Conservation (phyloP, 1,140 invertebrate species). For the Drosophila ogumai region DNA sequence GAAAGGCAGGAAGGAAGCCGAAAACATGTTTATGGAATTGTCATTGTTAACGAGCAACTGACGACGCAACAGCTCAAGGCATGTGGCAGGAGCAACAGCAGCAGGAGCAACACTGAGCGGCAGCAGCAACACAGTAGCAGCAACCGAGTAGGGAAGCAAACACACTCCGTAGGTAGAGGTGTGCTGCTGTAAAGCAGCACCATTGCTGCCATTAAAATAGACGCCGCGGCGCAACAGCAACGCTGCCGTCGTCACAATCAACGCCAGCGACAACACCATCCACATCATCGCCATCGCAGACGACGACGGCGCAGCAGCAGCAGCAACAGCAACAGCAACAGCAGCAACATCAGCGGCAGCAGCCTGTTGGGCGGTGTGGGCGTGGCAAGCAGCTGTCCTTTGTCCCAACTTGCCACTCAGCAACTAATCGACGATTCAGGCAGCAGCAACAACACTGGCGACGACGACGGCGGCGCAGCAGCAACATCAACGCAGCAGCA, state of each 20-base stretch:
- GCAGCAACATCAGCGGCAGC: slow-evolving; percentile 25
- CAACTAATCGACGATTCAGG: slow-evolving; percentile 45
- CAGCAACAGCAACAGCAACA: slow-evolving; percentile 19
- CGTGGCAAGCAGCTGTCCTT: slow-evolving; percentile 49
- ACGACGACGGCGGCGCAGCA: slow-evolving; percentile 41
- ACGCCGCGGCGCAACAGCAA: slow-evolving; percentile 80
- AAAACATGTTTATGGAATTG: slow-evolving; percentile 71
- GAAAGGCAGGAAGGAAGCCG: slow-evolving; percentile 47
- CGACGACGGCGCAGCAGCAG: slow-evolving; percentile 69
- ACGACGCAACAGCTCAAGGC: slow-evolving; percentile 39
- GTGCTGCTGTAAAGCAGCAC: slow-evolving; percentile 81
- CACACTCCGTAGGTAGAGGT: slow-evolving; percentile 54
- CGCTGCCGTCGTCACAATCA: slow-evolving; percentile 82
- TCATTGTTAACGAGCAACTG: slow-evolving; percentile 51
- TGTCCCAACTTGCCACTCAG: slow-evolving; percentile 51
- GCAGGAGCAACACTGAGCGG: slow-evolving; percentile 38
- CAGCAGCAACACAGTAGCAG: slow-evolving; percentile 17
- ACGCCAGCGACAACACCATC: slow-evolving; percentile 78
- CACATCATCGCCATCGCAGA: slow-evolving; percentile 78
- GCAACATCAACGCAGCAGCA: slow-evolving; percentile 32
- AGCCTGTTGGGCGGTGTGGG: slow-evolving; percentile 31
- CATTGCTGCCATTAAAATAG: slow-evolving; percentile 83
- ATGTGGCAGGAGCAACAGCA: slow-evolving; percentile 42
- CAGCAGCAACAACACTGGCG: slow-evolving; percentile 40
- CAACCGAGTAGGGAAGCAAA: slow-evolving; percentile 1